Evolutionary conservation across 2,113 vertebrate genomes (phyloP).

Genomic region (Ovibos moschatus): DNA sequence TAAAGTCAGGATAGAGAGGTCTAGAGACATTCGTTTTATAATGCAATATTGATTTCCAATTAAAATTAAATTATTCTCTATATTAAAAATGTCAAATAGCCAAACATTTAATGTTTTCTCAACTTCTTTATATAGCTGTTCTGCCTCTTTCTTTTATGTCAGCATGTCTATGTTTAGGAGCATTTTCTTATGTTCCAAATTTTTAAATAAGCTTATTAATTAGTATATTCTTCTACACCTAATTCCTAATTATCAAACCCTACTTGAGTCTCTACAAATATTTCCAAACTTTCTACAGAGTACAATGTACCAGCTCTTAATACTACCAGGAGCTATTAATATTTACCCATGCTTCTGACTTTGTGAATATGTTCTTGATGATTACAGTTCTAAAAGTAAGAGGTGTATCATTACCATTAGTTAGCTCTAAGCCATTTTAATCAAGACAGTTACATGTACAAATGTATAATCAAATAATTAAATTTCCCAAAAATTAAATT

Average conservation of each 20-base stretch:
- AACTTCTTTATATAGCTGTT: not conserved
- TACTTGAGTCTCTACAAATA: not conserved
- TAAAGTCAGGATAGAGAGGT: not conserved
- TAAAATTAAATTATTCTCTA: constrained; percentile 8
- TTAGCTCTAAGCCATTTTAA: not conserved
- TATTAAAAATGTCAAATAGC: not conserved
- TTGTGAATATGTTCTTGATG: not conserved
- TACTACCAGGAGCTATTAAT: not conserved
- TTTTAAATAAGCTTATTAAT: constrained; percentile 1
- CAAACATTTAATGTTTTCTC: not conserved
- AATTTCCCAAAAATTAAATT: not conserved
- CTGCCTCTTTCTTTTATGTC: not conserved
- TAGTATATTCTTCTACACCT: not conserved
- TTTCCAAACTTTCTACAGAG: not conserved
- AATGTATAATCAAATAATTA: not conserved
- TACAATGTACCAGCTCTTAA: not conserved
- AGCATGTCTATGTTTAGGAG: not conserved
- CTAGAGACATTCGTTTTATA: not conserved
- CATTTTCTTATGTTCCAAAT: not conserved
- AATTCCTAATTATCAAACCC: not conserved
- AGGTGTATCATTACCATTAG: not conserved
- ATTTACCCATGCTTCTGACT: not conserved
- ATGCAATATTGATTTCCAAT: not conserved
- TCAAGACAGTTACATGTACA: not conserved
- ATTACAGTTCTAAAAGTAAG: not conserved